phyloP scores from a whole-genome alignment of 2,797 vertebrate genomes.

The Tenualosa thibaudeaui region DNA sequence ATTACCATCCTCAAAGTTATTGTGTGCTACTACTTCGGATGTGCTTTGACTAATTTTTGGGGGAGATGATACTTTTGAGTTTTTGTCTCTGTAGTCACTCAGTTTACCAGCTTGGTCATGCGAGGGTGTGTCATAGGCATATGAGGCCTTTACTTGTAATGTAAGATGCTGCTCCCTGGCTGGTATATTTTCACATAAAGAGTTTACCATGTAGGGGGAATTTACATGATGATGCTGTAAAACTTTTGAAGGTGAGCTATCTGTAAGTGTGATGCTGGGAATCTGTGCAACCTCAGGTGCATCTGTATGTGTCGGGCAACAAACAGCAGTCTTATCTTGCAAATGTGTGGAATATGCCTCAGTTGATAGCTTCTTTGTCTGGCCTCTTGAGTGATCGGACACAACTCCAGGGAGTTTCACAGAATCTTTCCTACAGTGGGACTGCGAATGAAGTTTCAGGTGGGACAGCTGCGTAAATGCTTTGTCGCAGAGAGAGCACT shows the following conservation, averaged over 20 bases:
- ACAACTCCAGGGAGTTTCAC: neutral
- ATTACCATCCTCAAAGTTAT: too few relatives aligned
- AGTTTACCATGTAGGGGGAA: neutral
- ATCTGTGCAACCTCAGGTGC: neutral
- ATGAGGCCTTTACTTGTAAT: neutral
- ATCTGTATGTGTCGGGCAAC: neutral
- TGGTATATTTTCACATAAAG: neutral
- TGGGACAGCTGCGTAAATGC: slow-evolving; percentile 74
- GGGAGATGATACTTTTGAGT: neutral
- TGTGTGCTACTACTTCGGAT: too few relatives aligned
- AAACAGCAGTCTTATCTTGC: neutral
- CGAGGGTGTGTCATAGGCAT: neutral
- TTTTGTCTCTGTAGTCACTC: neutral
- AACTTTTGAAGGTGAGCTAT: neutral
- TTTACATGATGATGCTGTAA: neutral
- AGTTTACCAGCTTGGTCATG: neutral
- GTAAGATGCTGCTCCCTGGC: neutral
- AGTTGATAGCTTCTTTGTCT: neutral
- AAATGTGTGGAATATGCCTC: neutral
- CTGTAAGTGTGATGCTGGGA: neutral
- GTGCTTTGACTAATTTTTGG: too few relatives aligned
- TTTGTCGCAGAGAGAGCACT: slow-evolving; percentile 77
- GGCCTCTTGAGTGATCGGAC: neutral
- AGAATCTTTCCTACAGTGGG: slow-evolving; percentile 29
- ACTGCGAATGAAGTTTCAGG: slow-evolving; percentile 56